Evolutionary conservation across 2,888 invertebrate species (phyloP), one percentile per base, ranked within the genome.

Genomic region (Blomia tropicalis): DNA sequence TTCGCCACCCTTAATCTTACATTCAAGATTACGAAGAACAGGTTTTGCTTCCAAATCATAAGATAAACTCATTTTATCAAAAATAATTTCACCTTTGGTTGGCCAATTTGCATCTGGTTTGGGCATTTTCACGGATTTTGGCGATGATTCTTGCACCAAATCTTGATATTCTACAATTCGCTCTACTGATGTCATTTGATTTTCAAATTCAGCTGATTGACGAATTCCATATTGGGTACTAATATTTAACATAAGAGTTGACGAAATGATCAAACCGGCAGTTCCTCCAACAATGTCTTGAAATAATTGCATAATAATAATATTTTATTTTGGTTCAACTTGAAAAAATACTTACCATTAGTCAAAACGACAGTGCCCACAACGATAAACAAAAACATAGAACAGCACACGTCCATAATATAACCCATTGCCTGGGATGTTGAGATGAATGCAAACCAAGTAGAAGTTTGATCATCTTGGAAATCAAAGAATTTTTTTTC

Each of bases 371-470:
- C 17, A 5, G 17, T 11, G 25, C 30, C 23, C 7, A 22, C 11
- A 44, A 43, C 59, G n/a, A 2, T 17, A 2, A 25, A 25, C 14
- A 54, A 27, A 54, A 23, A 58, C 7, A 17, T 41, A 2, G 29
- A 19, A 2, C 44, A 44, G 23, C 44, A 31, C 47, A 11, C 36
- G 41, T 63, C 63, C 5, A 63, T 44, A 3, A 44, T 29, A 11
- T 90, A 85, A 0, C 91, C 93, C 71, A 96, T 90, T 67, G 93
- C 92, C 66, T 92, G 82, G 22, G 87, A 87, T 4, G 87, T 84
- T 0, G 86, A 81, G 60, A 95, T 82, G 73, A 90, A 90, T 70
- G 88, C 77, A 72, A 83, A 92, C 84, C 87, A 95, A 7, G 92
- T 84, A 1, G 91, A 85, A 61, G 89, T 87, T 71, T 93, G 91